Evolutionary conservation across 2,113 vertebrate species (phyloP).

Genomic region (Centropristis striata): DNA sequence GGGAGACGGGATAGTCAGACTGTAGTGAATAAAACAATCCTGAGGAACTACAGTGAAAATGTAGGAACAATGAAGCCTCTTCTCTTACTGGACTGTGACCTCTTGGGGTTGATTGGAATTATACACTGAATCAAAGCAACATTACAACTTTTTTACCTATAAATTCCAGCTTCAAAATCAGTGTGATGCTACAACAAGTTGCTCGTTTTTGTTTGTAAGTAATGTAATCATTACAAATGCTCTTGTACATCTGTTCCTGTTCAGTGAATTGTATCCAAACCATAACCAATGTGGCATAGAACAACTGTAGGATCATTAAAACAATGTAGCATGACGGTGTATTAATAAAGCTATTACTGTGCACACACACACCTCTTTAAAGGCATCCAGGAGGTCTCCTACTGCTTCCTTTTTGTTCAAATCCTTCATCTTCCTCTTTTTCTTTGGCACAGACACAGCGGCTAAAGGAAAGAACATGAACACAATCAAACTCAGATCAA

Average conservation of each 20-base stretch:
- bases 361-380: slow-evolving; percentile 91
- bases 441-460: slow-evolving; percentile 96
- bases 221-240: no score
- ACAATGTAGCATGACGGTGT: neutral
- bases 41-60: no score
- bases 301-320: neutral
- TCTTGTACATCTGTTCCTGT: no score
- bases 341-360: neutral
- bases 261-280: no score
- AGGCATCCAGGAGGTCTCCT: slow-evolving; percentile 96
- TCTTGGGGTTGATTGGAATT: no score
- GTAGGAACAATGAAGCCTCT: no score
- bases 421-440: slow-evolving; percentile 96
- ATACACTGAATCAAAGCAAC: neutral
- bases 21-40: neutral
- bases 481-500: neutral
- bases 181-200: no score
- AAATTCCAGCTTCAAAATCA: no score
- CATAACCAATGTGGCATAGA: no score
- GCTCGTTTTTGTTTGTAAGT: no score
- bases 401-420: slow-evolving; percentile 96
- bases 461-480: slow-evolving; percentile 71
- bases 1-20: neutral
- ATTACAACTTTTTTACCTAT: neutral
- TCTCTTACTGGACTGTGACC: no score